Base-by-base conservation (phyloP, 2,888 invertebrate species). In the Myathropa florea region DNA sequence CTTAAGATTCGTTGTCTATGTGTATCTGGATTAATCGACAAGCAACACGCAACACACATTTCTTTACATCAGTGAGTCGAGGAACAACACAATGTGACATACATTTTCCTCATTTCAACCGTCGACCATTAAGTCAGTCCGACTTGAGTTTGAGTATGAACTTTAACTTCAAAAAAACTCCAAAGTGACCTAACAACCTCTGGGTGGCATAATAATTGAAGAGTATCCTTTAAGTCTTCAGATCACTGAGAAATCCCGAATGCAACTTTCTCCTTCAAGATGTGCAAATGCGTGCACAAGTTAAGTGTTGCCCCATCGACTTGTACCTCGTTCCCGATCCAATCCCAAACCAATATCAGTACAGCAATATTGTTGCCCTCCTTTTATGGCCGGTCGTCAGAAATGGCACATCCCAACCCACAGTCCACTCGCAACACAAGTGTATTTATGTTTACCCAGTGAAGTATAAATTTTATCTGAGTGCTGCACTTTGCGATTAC, bases 401-500 rank as follows among this genome's bases (percentile, higher is more conserved):
- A 33, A 9, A 7, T 4, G n/a, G 18, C 0, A 4, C 39, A 46
- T 18, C 36, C 14, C 46, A 18, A 14, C 60, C 9, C 55, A n/a
- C 72, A 7, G n/a, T 36, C 36, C 36, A 14, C 36, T 36, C 36
- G 1, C n/a, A 39, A 12, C 36, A 39, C 36, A 12, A 12, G 36
- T 55, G 10, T 73, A 23, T 14, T 71, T 65, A 68, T 75, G 63
- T 36, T 70, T 61, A 71, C 65, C 75, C 75, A 67, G 70, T 80
- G 64, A 73, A 70, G 73, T 78, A 81, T 68, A 82, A 68, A 82
- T 78, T 77, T 82, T 72, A 77, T 85, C 64, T 67, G 68, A 73
- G 55, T 67, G 64, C 85, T 73, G 85, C 82, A 82, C 77, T 85
- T 68, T 73, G 57, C 82, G 73, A 85, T 85, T 85, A 85, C 82